Conservation (phyloP, 2,888 invertebrate species). For the Noctua comes region DNA sequence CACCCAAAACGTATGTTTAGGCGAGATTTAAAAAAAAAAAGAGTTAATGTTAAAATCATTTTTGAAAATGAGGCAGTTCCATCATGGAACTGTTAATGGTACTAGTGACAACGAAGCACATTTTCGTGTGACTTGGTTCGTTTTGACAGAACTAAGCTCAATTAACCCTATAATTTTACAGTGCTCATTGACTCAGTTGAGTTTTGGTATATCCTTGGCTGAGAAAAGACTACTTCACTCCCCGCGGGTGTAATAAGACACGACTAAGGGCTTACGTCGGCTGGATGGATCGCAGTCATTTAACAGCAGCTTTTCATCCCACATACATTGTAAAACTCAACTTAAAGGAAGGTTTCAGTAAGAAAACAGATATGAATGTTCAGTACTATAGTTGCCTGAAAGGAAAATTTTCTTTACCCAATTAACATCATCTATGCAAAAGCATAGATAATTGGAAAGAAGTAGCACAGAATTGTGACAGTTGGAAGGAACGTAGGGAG, state of each 20-base stretch:
- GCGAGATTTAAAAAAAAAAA: not conserved
- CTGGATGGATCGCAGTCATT: constrained; percentile 54
- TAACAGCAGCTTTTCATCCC: constrained; percentile 50
- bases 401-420: not conserved
- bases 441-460: not conserved
- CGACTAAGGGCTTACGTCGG: constrained; percentile 47
- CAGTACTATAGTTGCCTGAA: not conserved
- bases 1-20: not conserved
- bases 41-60: not conserved
- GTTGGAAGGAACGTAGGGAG: no score
- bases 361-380: not conserved
- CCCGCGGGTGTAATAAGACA: constrained; percentile 49
- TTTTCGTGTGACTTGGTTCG: not conserved
- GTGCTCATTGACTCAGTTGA: constrained; percentile 10
- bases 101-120: no score
- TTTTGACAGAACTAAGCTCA: not conserved
- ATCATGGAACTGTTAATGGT: no score
- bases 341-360: constrained; percentile 12
- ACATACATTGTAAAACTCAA: constrained; percentile 46
- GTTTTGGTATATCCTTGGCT: constrained; percentile 31
- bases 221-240: constrained; percentile 32
- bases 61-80: not conserved
- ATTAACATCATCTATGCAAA: not conserved
- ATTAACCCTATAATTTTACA: constrained; percentile 12
- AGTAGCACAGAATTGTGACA: no score